Base-by-base conservation (phyloP, 2,888 invertebrate genomes). In the Hemaris fuciformis region DNA sequence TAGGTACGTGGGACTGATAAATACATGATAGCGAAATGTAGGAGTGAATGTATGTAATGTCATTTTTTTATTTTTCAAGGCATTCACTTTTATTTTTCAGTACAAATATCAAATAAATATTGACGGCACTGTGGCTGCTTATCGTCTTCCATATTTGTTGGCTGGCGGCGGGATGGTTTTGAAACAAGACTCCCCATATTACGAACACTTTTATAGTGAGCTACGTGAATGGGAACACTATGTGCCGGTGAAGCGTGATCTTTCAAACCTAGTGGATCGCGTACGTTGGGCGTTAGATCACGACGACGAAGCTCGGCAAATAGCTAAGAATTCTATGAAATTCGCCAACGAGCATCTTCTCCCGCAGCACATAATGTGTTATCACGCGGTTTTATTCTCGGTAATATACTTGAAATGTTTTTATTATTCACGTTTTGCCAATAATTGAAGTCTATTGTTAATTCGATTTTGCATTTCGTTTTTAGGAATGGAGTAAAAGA, bases 81-180 rank as follows among this genome's bases (percentile, higher is more conserved):
- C 42, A 20, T 43, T 38, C 27, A 38, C n/a, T 53, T 38, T 53
- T 41, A 60, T 68, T 85, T 94, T 82, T 53, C 91, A 99, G 98
- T 98, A 97, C 83, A 99, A 99, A 91, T 99, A 98, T 86, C 98
- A 98, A 89, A 86, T 99, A 31, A 98, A 96, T 78, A 93, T 99
- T 61, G 99, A 99, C 91, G 99, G 99, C 15, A 98, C 99, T 42
- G 99, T 99, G 15, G 99, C 99, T 20, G 98, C 99, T 0, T 99
- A 99, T 85, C 94, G 99, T 66, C 94, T 98, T 69, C 99, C 99
- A 0, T 99, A 98, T 84, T 93, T 99, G 20, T 87, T 99, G 66
- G 97, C 95, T 48, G 98, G 99, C 1, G 97, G 97, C 75, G 95
- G 98, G 0, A 87, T 98, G 64, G 95, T 99, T 13, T 93, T 99